A percentile compares a stretch with the other conserved stretches of the same genome.
Conservation (phyloP, 1,140 invertebrate genomes). For the Drosophila dunni region DNA sequence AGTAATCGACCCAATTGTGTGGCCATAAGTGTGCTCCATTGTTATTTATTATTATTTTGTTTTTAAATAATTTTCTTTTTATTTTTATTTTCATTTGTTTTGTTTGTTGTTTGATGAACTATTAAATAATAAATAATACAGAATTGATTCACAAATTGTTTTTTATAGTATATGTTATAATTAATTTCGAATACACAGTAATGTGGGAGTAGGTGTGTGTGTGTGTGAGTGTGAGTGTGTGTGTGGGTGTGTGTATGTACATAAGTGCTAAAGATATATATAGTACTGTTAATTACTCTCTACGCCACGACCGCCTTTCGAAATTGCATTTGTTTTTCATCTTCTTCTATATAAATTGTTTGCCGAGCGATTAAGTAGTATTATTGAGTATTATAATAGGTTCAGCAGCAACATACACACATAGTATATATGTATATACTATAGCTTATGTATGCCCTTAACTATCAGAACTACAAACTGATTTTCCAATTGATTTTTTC, state of each 20-base stretch:
- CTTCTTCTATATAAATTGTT: no score
- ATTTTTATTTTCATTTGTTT: neutral
- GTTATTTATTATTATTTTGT: constrained; percentile 31
- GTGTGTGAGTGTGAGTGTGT: constrained; percentile 10
- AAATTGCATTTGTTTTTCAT: no score
- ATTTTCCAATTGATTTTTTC: no score
- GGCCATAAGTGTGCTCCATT: no score
- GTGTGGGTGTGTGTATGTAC: constrained; percentile 15
- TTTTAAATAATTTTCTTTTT: constrained; percentile 4
- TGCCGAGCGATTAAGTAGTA: no score
- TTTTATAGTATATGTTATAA: constrained; percentile 20
- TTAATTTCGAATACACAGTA: constrained; percentile 42
- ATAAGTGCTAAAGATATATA: constrained; percentile 4
- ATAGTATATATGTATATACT: no score
- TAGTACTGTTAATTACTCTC: constrained; percentile 6
- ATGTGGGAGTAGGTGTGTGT: constrained; percentile 3
- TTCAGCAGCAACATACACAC: no score
- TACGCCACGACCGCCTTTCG: constrained; percentile 34
- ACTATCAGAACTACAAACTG: no score
- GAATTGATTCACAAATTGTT: constrained; percentile 39
- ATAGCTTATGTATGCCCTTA: no score
- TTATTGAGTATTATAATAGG: no score
- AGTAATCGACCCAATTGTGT: no score
- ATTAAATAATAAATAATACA: constrained; percentile 48
- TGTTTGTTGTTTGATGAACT: constrained; percentile 38